Evolutionary conservation across 2,888 invertebrate genomes (phyloP), one percentile per base, ranked within the genome.

Genomic region (Choreutis nemorana): DNA sequence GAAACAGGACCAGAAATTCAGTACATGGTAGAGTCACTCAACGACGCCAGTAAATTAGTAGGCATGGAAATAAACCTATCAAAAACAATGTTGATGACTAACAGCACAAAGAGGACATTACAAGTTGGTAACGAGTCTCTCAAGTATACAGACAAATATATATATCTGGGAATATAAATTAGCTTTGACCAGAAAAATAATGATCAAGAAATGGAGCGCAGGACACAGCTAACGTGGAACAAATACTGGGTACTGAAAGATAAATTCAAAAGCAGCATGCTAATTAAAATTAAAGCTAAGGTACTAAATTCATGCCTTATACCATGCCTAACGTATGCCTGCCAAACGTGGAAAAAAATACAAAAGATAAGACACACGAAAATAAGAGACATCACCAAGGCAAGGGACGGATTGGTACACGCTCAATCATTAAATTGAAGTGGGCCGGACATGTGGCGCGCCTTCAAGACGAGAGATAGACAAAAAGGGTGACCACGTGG

Each of bases 291-390:
- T 9, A 26, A 26, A n/a, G n/a, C n/a, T n/a, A n/a, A n/a, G n/a
- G n/a, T n/a, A n/a, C n/a, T n/a, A n/a, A n/a, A n/a, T n/a, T 5
- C 24, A 3, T 24, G 27, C 27, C 18, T 26, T 26, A n/a, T 26
- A 26, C 15, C 27, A 9, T 26, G 27, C 27, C 16, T 26, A 14
- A 26, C 18, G 3, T 26, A 26, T 14, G 27, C 27, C n/a, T 26
- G 15, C 18, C 27, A 26, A 16, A 26, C 27, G 9, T 26, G 27
- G 27, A 26, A 26, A 8, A 18, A 18, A 18, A 18, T 18, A 18
- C 18, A 10, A n/a, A 23, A 23, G 9, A 23, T 23, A 9, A 23
- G 11, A n/a, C 18, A 18, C 18, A 18, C 18, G 5, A 18, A 18
- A 18, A 18, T 18, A 18, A 18, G 18, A 18, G 18, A 18, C n/a